Percentiles rank a stretch among this genome's conserved stretches.
phyloP scores from a whole-genome alignment of 2,888 invertebrate genomes.

The Trissolcus japonicus region DNA sequence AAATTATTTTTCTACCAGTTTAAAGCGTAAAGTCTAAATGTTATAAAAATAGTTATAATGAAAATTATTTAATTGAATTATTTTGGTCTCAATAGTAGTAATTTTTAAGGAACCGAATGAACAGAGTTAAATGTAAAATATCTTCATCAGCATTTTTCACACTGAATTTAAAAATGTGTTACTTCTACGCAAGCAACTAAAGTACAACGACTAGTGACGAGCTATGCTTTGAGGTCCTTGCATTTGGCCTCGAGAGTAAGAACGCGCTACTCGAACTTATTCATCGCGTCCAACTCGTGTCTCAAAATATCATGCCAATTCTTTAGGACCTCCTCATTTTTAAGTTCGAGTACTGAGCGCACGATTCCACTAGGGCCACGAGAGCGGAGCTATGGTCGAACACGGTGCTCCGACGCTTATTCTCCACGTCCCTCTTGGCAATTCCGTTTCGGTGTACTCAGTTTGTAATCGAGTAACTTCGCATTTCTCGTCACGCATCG shows the following conservation, averaged over 20 bases:
- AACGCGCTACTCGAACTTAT: conserved; percentile 84
- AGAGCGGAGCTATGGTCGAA: conserved; percentile 77
- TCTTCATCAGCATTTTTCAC: too few relatives aligned
- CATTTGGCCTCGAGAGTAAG: conserved; percentile 87
- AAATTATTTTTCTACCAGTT: too few relatives aligned
- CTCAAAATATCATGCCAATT: conserved; percentile 81
- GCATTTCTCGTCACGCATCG: conserved; percentile 65
- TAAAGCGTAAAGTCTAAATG: too few relatives aligned
- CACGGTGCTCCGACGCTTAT: conserved; percentile 77
- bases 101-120: too few relatives aligned
- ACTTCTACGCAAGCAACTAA: too few relatives aligned
- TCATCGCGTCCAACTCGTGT: conserved; percentile 86
- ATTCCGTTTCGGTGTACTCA: conserved; percentile 79
- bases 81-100: too few relatives aligned
- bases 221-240: conserved; percentile 89
- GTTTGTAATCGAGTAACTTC: conserved; percentile 70
- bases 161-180: too few relatives aligned
- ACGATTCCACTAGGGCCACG: too few relatives aligned
- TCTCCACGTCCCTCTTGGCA: conserved; percentile 77
- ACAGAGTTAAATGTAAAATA: too few relatives aligned
- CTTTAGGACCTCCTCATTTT: conserved; percentile 90
- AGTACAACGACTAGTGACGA: conserved; percentile 75
- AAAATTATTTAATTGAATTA: too few relatives aligned
- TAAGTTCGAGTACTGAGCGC: conserved; percentile 91
- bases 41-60: too few relatives aligned